Evolutionary conservation across 2,888 invertebrate genomes (phyloP).

Genomic region (Campoplex capitator): DNA sequence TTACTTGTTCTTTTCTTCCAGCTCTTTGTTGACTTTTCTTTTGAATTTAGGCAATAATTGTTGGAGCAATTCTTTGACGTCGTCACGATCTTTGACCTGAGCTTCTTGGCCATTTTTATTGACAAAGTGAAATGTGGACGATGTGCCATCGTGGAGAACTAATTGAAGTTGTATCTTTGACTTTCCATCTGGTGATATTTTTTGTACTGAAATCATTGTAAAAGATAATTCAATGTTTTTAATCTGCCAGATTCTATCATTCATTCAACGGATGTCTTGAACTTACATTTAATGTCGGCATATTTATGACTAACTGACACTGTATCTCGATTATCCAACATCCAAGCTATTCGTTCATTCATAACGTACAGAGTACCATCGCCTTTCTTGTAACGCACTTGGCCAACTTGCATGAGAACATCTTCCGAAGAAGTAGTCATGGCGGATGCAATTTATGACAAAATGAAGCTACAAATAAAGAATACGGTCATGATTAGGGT

Average conservation of each 20-base stretch:
- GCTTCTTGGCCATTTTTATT: constrained; percentile 93
- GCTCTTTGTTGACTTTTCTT: constrained; percentile 94
- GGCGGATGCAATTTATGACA: constrained; percentile 78
- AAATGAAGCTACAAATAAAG: constrained; percentile 74
- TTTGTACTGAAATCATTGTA: constrained; percentile 91
- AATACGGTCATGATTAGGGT: not conserved
- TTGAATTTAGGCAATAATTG: constrained; percentile 97
- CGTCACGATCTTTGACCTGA: constrained; percentile 95
- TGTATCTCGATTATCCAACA: constrained; percentile 96
- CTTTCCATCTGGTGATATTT: constrained; percentile 98
- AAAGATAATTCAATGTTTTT: constrained; percentile 1
- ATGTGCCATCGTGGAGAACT: constrained; percentile 96
- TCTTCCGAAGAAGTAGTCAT: constrained; percentile 97
- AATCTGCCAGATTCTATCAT: not conserved
- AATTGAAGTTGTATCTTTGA: constrained; percentile 99
- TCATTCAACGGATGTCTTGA: not conserved
- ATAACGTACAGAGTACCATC: constrained; percentile 98
- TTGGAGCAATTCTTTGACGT: constrained; percentile 96
- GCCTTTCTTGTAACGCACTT: constrained; percentile 97
- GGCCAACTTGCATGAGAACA: constrained; percentile 95
- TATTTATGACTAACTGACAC: constrained; percentile 97
- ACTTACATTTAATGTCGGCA: constrained; percentile 97
- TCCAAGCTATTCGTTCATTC: constrained; percentile 98
- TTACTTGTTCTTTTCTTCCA: constrained; percentile 94
- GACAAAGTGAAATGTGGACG: constrained; percentile 98